These are phyloP conservation scores for Leptura quadrifasciata DNA, from an alignment of 2,888 invertebrate genomes.

Conservation along the genomic window DNA sequence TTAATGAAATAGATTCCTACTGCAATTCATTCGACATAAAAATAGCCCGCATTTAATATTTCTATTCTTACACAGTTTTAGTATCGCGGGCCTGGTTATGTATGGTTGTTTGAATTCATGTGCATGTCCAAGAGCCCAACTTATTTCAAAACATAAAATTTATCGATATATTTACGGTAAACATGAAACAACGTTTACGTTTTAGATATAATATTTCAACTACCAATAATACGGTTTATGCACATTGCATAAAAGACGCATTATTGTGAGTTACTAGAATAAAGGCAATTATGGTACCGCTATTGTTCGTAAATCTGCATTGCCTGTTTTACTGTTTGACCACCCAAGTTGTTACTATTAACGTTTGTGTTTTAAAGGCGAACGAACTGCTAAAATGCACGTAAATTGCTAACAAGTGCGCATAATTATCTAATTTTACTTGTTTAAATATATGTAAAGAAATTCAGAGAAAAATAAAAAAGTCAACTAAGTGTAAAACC, in stretches of 20 bases:
- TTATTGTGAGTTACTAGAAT: neutral
- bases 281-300: conserved; percentile 2
- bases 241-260: neutral
- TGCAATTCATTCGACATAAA: too few species aligned
- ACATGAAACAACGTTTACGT: neutral
- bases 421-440: neutral
- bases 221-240: neutral
- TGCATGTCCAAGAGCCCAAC: neutral
- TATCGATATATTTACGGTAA: neutral
- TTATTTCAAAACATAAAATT: neutral
- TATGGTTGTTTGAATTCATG: too few species aligned
- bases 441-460: neutral
- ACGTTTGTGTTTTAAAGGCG: neutral
- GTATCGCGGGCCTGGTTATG: too few species aligned
- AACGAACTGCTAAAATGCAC: neutral
- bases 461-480: too few species aligned
- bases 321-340: conserved; percentile 4
- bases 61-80: too few species aligned
- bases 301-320: conserved; percentile 2
- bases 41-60: too few species aligned
- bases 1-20: too few species aligned
- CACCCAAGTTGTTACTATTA: conserved; percentile 1
- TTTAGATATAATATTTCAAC: neutral
- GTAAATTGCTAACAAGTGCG: neutral
- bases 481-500: too few species aligned